Base-by-base conservation (phyloP, 2,888 invertebrate genomes). In the Litoditis marina region DNA sequence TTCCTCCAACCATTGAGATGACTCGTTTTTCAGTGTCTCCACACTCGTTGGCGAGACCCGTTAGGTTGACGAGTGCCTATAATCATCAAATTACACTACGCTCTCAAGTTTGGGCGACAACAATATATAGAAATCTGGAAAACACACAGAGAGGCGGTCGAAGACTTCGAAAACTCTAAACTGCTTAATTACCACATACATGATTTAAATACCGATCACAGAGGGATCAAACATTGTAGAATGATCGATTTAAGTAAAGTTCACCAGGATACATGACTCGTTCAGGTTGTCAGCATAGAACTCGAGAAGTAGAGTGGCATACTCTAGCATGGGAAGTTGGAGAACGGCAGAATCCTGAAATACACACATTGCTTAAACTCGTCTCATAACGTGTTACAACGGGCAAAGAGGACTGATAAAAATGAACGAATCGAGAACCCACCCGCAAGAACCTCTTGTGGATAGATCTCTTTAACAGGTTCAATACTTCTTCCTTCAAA, bases 271-370 rank as follows among this genome's bases (percentile, higher is more conserved):
- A 31, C 65, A 65, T 2, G 58, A 32, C 0, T 55, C 34, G 2
- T 67, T 39, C 31, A 51, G 44, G 13, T 49, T 19, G 0, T 65
- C 55, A 0, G 71, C 42, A 34, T 58, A 71, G 34, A 65, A 65
- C 28, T 60, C 63, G 28, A 73, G 66, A 13, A 76, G 63, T 39
- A 76, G 66, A 7, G 68, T 65, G 0, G 70, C 68, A 46, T 71
- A 68, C 27, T 73, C 66, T 47, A 71, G 65, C 66, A 73, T 68
- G 8, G 76, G 76, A 25, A 76, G 55, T 19, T 66, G 62, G 25
- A 76, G 59, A 32, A 76, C 73, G 7, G 69, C 66, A 16, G 63
- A 59, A 52, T 76, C 68, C 63, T 70, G 51, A 42, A 61, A 7
- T 30, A 19, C n/a, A n/a, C n/a, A n/a, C n/a, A n/a, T n/a, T n/a